These are phyloP conservation scores for Platycercus adscitus DNA, from an alignment of 2,113 vertebrate genomes.

Conservation along the genomic window DNA sequence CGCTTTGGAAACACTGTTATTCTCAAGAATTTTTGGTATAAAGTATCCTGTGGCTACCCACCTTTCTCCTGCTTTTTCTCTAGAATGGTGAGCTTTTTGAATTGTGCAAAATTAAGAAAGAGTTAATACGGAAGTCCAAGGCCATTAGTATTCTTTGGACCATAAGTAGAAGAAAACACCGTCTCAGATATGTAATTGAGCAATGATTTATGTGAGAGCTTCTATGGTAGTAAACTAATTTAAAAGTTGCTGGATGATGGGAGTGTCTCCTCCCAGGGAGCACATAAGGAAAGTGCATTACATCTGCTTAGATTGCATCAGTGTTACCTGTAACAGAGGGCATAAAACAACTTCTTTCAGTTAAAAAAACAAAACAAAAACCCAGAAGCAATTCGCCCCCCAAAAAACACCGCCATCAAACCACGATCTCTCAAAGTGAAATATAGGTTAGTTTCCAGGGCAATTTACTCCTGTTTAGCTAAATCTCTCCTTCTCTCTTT, in stretches of 20 bases:
- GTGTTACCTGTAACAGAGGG: not conserved
- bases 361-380: not conserved
- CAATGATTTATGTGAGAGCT: not conserved
- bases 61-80: not conserved
- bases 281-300: not conserved
- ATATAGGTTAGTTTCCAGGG: not conserved
- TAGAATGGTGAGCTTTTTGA: not conserved
- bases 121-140: not conserved
- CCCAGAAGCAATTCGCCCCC: not conserved
- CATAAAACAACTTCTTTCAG: not conserved
- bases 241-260: not conserved
- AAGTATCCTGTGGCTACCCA: not conserved
- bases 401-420: not conserved
- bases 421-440: not conserved
- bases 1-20: not conserved
- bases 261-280: not conserved
- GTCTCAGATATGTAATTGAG: not conserved
- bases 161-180: not conserved
- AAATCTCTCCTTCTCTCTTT: not conserved
- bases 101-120: not conserved
- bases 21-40: not conserved
- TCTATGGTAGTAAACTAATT: not conserved
- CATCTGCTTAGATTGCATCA: not conserved
- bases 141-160: not conserved
- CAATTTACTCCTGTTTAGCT: not conserved